Conservation (phyloP, 2,888 invertebrate species). For the Pherbina coryleti region DNA sequence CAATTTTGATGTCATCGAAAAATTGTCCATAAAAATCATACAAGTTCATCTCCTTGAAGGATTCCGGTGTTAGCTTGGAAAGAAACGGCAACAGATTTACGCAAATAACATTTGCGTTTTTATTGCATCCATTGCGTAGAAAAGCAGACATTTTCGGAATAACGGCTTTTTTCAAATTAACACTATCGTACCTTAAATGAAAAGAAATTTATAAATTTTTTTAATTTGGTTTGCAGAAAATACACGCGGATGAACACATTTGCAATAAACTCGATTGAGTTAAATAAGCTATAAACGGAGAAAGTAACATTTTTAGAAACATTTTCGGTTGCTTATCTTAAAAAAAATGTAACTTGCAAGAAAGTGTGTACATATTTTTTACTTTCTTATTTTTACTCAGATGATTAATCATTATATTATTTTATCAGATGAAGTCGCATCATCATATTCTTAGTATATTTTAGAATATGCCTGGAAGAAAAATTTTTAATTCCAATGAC, state of each 20-base stretch:
- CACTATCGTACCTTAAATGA: slow-evolving; percentile 66
- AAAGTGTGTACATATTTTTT: too few relatives aligned
- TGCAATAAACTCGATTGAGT: too few relatives aligned
- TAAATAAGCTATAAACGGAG: too few relatives aligned
- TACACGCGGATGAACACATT: background rate
- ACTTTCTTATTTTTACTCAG: too few relatives aligned
- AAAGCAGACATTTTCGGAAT: slow-evolving; percentile 79
- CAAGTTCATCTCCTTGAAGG: slow-evolving; percentile 54
- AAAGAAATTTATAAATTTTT: background rate
- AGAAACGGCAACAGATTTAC: slow-evolving; percentile 83
- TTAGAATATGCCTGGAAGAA: too few relatives aligned
- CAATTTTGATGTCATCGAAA: slow-evolving; percentile 77
- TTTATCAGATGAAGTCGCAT: too few relatives aligned
- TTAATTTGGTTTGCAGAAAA: background rate
- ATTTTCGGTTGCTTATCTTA: too few relatives aligned
- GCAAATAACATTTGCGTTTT: slow-evolving; percentile 80
- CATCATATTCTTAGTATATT: too few relatives aligned
- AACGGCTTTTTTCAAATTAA: slow-evolving; percentile 82
- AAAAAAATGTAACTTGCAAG: too few relatives aligned
- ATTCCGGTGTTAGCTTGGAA: slow-evolving; percentile 72
- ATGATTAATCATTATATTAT: too few relatives aligned
- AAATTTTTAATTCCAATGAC: too few relatives aligned
- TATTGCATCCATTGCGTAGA: slow-evolving; percentile 80
- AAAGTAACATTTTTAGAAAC: too few relatives aligned
- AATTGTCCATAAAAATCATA: slow-evolving; percentile 75